Percentiles rank a stretch among this genome's conserved stretches.
These are phyloP conservation scores for Hormiphora californensis DNA, from an alignment of 37 sponge, comb jelly and placozoan species.

Conservation along the genomic window DNA sequence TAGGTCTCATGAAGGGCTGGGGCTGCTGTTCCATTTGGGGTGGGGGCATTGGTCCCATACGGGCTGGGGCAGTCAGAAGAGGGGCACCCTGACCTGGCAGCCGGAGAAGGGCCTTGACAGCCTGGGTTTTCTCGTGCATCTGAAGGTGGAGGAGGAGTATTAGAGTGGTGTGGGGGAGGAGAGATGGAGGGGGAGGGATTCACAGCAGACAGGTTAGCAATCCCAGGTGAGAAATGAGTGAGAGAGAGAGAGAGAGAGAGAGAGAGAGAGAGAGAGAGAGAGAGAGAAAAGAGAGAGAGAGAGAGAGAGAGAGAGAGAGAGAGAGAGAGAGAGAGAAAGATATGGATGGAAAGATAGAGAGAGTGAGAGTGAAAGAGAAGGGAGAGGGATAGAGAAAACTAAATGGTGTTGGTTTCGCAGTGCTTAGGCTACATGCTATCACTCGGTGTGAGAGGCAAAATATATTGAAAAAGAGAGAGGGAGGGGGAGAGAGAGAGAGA, in stretches of 20 bases:
- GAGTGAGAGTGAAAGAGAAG: background rate
- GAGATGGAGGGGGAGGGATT: background rate
- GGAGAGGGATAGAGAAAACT: background rate
- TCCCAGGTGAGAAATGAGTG: background rate
- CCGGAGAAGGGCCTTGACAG: background rate
- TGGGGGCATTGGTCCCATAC: background rate
- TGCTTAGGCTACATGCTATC: background rate
- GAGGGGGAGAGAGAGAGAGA: background rate
- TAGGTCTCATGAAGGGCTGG: constrained; percentile 15
- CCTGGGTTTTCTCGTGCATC: background rate
- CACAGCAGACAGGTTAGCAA: background rate
- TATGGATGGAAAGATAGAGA: background rate
- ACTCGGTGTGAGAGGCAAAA: background rate
- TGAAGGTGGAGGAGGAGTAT: background rate
- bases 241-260: background rate
- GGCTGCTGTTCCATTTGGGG: background rate
- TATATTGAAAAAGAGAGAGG: background rate
- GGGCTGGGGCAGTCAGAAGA: too few species aligned
- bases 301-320: background rate
- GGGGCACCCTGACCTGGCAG: constrained; percentile 17
- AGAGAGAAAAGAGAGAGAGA: background rate
- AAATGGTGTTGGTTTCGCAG: background rate
- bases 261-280: background rate
- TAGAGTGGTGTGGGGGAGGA: background rate
- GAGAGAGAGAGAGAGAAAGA: background rate